phyloP scores from a whole-genome alignment of 2,797 vertebrate genomes.

The Lepidocolaptes lacrymiger region DNA sequence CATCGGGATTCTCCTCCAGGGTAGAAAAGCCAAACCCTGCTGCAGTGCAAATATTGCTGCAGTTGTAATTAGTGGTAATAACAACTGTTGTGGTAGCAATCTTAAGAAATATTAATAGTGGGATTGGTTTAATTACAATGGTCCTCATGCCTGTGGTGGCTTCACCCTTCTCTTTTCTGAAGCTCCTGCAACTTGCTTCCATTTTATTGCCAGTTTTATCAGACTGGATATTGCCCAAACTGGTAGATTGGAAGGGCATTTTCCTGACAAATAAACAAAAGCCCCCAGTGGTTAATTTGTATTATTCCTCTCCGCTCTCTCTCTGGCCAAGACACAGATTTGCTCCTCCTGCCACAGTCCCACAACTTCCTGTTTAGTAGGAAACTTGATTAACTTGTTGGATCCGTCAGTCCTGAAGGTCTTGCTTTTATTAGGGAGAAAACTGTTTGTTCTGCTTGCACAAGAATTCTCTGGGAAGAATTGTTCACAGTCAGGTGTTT shows the following conservation, averaged over 20 bases:
- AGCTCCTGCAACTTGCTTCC: not conserved
- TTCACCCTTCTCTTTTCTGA: not conserved
- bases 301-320: constrained; percentile 11
- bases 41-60: not conserved
- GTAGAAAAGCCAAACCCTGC: not conserved
- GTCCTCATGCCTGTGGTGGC: not conserved
- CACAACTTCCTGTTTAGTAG: constrained; percentile 66
- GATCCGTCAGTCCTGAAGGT: not conserved
- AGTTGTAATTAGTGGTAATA: not conserved
- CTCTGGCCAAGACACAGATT: constrained; percentile 43
- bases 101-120: not conserved
- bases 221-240: not conserved
- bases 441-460: constrained; percentile 53
- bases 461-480: not conserved
- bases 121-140: not conserved
- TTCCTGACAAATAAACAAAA: constrained; percentile 25
- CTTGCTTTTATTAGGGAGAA: constrained; percentile 62
- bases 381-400: constrained; percentile 64
- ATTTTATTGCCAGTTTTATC: not conserved
- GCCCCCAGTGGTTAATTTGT: not conserved
- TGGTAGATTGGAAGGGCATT: constrained; percentile 11
- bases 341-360: not conserved
- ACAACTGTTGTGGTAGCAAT: not conserved
- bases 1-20: not conserved
- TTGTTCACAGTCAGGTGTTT: constrained; percentile 57